Evolutionary conservation across 2,113 vertebrate genomes (phyloP), one percentile per base, ranked within the genome.

Genomic region (Aegithalos caudatus): DNA sequence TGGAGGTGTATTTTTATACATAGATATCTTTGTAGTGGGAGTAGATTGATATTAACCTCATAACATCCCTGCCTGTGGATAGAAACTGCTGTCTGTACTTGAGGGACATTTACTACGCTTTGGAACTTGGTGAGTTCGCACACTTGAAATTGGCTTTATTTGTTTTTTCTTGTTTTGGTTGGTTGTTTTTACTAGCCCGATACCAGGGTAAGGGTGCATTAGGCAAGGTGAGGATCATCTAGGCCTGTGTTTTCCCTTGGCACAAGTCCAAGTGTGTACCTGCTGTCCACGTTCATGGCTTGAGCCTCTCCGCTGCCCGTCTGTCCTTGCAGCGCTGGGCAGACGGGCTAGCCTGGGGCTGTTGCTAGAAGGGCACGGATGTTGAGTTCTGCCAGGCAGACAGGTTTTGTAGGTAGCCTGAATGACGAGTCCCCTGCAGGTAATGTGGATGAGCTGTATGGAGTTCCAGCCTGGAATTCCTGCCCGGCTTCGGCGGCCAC

Each of bases 331-430:
- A 54, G 67, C 0, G 0, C 84, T 84, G 92, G 92, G 83, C 94
- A 93, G 92, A 94, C 90, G n/a, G 87, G 70, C 92, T 94, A 57
- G 86, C 96, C 91, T 20, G 69, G 60, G 91, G 95, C 92, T 92
- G 60, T 90, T 92, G 94, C 96, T 97, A 3, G 94, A 88, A 92
- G 92, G 92, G 86, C 72, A 90, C 0, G 3, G 80, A 19, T 83
- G 86, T 56, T 61, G 91, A 20, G 94, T 91, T 94, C 51, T 94
- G 86, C 92, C 86, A 77, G 92, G 95, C 79, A 78, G 83, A 94
- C 95, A 20, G 94, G 96, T 97, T 97, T 66, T 81, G 94, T 92
- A 71, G 86, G 94, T 33, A 64, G 83, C 69, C 60, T 58, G 80
- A 51, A n/a, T 95, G 83, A 94, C 2, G 3, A 78, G 80, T 93